Percentiles rank a stretch among this genome's conserved stretches.
phyloP scores from a whole-genome alignment of 2,888 invertebrate genomes.

The Melangyna quadrimaculata region DNA sequence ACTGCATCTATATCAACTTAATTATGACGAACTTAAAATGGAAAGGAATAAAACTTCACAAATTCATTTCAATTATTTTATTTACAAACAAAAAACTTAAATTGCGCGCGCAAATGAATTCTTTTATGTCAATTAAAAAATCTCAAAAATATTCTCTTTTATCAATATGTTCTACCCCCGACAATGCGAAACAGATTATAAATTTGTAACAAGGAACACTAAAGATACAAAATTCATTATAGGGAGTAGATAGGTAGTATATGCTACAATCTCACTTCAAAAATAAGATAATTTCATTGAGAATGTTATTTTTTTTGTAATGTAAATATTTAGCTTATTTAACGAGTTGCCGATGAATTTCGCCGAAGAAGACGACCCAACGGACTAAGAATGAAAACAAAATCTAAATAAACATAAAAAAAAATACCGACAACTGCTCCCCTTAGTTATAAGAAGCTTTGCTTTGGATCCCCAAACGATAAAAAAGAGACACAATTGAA shows the following conservation, averaged over 20 bases:
- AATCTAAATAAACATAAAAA: background rate
- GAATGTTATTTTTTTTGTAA: background rate
- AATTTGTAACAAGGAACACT: background rate
- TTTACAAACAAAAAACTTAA: background rate
- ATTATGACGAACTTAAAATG: background rate
- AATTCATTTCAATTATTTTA: background rate
- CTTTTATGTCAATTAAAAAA: background rate
- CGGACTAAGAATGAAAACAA: background rate
- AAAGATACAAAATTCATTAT: background rate
- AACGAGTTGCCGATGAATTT: background rate
- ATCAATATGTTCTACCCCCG: background rate
- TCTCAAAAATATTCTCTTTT: background rate
- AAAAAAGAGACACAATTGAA: background rate
- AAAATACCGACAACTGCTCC: background rate
- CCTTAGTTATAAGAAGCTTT: background rate
- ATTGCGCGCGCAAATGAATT: background rate
- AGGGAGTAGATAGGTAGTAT: background rate
- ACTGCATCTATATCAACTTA: background rate
- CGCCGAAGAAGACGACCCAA: background rate
- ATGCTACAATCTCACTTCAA: background rate
- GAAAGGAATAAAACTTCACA: background rate
- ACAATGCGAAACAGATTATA: background rate
- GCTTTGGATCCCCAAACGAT: background rate
- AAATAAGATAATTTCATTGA: background rate
- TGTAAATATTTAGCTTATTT: background rate